Base-by-base conservation (phyloP, 2,888 invertebrate species). In the Pachycephus smyrnensis region DNA sequence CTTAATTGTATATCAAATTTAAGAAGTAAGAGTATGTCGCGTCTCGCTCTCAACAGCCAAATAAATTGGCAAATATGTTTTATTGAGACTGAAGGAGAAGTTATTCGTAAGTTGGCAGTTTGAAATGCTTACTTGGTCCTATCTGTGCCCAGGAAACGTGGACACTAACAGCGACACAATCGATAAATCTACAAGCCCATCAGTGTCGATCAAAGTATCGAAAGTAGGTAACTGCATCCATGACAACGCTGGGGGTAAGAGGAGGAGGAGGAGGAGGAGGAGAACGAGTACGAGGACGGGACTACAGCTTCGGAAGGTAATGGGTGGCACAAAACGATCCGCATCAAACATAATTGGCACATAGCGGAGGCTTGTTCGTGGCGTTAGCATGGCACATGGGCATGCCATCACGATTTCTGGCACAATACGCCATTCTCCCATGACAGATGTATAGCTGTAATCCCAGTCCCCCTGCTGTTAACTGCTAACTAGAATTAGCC, bases 361-460 rank as follows among this genome's bases (percentile, higher is more conserved):
- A 81, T 86, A 81, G 83, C 82, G 83, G 82, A 82, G 82, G 81
- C 79, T 75, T 77, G 80, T 80, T 82, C 79, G 73, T 55, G 73
- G 75, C 79, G 77, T 78, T 55, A 12, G 77, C 79, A 75, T 82
- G 78, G 81, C 81, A 79, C 81, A 86, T 86, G 85, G 84, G 86
- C 85, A 88, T 86, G 86, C 86, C 86, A 86, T 88, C 88, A 84
- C 87, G 87, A 89, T 89, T 89, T 88, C 87, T 82, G 84, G 87
- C 85, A 90, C 89, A 90, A 89, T 90, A 85, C 88, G 82, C 89
- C 84, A 90, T 89, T 88, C 88, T 88, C 86, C 84, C 82, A 80
- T 88, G 90, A 90, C 89, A 88, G 89, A 89, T 89, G 87, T 89
- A 88, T 82, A 86, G 84, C 85, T 81, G 85, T 86, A 89, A 89